Base-by-base conservation (phyloP, 2,797 vertebrate genomes). In the Dromococcyx pavoninus region DNA sequence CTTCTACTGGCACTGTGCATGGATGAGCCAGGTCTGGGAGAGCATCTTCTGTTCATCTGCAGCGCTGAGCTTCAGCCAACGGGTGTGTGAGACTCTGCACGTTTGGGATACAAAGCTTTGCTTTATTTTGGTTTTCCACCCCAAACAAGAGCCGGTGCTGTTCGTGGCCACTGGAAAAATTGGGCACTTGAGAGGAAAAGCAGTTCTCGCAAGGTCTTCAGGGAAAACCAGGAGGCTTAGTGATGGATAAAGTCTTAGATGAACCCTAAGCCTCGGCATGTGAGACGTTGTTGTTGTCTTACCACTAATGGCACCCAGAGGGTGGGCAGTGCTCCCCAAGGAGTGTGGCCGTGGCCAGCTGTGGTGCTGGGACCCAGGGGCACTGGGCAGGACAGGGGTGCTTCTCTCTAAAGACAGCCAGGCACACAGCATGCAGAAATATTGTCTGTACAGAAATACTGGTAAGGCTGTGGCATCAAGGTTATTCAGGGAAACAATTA, bases 271-370 rank as follows among this genome's bases (percentile, higher is more conserved):
- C 4, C 16, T 2, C 0, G 1, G 3, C 2, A 3, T 10, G 11
- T 3, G 56, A 41, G 39, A 10, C 1, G 11, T 6, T 7, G 4
- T 32, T 18, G 16, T 17, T 35, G 21, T 8, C 32, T 15, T 6
- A 16, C 28, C 17, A 11, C 1, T 1, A 46, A 10, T 0, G 2
- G 43, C 24, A 18, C n/a, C 17, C 3, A 1, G 43, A 5, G 0
- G 5, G 15, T 2, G 25, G 44, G 43, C 60, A 39, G 32, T 17
- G 33, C 33, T 48, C 8, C 44, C 15, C 44, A 44, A 44, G 44
- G 44, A 44, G 41, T 19, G 18, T 17, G 44, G 44, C 14, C 39
- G 14, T 41, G 44, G 13, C 44, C 39, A 41, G 39, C 10, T 41
- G 39, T 41, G 39, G 17, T 32, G 54, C 32, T 39, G 44, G 44